phyloP scores from a whole-genome alignment of 2,888 invertebrate genomes.

The Zygaena filipendulae region DNA sequence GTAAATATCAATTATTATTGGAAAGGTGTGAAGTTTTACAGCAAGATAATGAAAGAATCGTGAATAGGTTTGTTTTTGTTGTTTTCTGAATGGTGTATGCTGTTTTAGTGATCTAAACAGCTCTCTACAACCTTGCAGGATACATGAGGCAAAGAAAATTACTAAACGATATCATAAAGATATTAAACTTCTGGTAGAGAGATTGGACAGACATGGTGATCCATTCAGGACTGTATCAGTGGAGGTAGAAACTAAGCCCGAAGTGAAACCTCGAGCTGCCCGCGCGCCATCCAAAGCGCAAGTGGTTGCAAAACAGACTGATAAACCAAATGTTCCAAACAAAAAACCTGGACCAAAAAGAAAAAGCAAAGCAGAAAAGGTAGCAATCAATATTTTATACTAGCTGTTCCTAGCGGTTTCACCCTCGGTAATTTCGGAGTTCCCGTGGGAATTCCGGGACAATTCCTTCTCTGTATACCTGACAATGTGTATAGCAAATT shows the following conservation, averaged over 20 bases:
- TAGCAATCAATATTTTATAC: slow-evolving; percentile 19
- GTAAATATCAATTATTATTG: slow-evolving; percentile 77
- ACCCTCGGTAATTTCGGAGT: too few species aligned
- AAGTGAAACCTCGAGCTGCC: slow-evolving; percentile 27
- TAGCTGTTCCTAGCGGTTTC: too few species aligned
- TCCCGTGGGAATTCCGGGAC: too few species aligned
- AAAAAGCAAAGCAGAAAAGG: slow-evolving; percentile 72
- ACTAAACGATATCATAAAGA: slow-evolving; percentile 75
- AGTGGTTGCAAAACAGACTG: slow-evolving; percentile 31
- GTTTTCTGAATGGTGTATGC: slow-evolving; percentile 16
- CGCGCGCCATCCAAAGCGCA: slow-evolving; percentile 34
- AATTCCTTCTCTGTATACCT: too few species aligned
- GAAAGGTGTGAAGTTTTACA: slow-evolving; percentile 81
- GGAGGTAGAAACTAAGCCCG: slow-evolving; percentile 62
- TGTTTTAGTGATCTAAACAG: slow-evolving; percentile 15
- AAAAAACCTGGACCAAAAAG: slow-evolving; percentile 61
- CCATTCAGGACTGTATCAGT: slow-evolving; percentile 72
- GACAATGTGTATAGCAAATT: too few species aligned
- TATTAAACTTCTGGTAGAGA: slow-evolving; percentile 74
- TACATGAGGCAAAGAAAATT: slow-evolving; percentile 77
- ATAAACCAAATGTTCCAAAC: slow-evolving; percentile 37
- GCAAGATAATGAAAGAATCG: slow-evolving; percentile 80
- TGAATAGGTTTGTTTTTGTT: slow-evolving; percentile 64
- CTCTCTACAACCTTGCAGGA: too few species aligned
- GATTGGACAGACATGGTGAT: slow-evolving; percentile 77